Conservation (phyloP, 2,797 vertebrate species). For the Melopsittacus undulatus region DNA sequence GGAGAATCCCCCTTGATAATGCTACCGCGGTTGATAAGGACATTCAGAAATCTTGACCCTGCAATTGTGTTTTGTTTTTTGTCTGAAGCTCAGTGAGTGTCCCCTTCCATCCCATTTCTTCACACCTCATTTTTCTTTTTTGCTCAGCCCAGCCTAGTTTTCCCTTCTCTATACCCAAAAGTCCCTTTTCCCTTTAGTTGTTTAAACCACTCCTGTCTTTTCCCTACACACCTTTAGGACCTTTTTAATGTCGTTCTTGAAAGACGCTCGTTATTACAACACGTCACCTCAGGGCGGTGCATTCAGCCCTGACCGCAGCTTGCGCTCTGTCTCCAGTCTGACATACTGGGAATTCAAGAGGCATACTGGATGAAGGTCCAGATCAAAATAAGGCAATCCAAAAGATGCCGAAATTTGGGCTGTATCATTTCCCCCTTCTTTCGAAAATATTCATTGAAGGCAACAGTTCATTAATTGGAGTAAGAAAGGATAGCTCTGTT, state of each 20-base stretch:
- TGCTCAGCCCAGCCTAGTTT: background rate
- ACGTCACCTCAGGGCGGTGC: background rate
- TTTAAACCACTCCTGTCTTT: background rate
- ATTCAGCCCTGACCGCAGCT: background rate
- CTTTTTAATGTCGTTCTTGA: background rate
- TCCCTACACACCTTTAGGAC: background rate
- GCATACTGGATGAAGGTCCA: background rate
- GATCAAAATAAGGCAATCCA: background rate
- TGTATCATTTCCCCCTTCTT: background rate
- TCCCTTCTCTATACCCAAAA: background rate
- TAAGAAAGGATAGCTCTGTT: background rate
- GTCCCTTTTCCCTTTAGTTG: background rate
- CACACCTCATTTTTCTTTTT: background rate
- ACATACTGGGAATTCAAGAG: background rate
- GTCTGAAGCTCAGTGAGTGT: background rate
- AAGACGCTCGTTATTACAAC: background rate
- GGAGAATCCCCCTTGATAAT: background rate
- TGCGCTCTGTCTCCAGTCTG: background rate
- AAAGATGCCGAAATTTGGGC: background rate
- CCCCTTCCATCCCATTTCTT: background rate
- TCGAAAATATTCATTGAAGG: background rate
- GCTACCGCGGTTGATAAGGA: fast-evolving
- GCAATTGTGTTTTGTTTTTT: background rate
- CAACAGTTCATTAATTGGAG: background rate
- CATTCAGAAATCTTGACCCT: background rate